These are phyloP conservation scores for Pseudomyrmex pallidus DNA, from an alignment of 1,140 invertebrate species.

Conservation along the genomic window DNA sequence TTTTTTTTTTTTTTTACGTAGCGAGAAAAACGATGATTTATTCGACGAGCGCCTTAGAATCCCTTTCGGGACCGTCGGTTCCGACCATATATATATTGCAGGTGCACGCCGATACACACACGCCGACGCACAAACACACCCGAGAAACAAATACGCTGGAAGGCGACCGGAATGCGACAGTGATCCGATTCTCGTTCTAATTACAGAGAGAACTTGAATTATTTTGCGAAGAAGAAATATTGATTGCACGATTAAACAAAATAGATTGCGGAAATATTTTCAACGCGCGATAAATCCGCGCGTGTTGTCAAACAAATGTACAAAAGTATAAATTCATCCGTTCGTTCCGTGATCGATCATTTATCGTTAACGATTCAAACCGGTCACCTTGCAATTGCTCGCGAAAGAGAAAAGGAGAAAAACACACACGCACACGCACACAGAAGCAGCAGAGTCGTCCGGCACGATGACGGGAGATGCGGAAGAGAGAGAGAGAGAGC, in stretches of 20 bases:
- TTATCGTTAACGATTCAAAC: not conserved
- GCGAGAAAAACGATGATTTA: conserved; percentile 53
- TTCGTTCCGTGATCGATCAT: not conserved
- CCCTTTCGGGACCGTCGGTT: conserved; percentile 26
- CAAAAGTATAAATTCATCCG: not conserved
- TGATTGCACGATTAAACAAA: conserved; percentile 12
- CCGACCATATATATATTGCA: conserved; percentile 25
- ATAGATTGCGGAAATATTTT: not conserved
- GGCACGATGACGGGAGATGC: not conserved
- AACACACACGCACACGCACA: not conserved
- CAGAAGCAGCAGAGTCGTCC: conserved; percentile 34
- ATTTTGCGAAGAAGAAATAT: not conserved
- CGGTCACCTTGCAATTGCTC: conserved; percentile 16
- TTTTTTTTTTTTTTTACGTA: not conserved
- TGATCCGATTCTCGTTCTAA: not conserved
- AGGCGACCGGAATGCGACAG: conserved; percentile 31
- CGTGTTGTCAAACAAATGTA: not conserved
- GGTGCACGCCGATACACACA: not conserved
- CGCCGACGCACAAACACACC: not conserved
- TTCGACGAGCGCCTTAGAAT: conserved; percentile 35
- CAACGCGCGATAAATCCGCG: not conserved
- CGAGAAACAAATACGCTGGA: conserved; percentile 29
- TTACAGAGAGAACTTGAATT: not conserved
- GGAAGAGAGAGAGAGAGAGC: not conserved
- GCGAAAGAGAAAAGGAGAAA: conserved; percentile 15